Base-by-base conservation (phyloP, 2,797 vertebrate species). In the Momotus momota region DNA sequence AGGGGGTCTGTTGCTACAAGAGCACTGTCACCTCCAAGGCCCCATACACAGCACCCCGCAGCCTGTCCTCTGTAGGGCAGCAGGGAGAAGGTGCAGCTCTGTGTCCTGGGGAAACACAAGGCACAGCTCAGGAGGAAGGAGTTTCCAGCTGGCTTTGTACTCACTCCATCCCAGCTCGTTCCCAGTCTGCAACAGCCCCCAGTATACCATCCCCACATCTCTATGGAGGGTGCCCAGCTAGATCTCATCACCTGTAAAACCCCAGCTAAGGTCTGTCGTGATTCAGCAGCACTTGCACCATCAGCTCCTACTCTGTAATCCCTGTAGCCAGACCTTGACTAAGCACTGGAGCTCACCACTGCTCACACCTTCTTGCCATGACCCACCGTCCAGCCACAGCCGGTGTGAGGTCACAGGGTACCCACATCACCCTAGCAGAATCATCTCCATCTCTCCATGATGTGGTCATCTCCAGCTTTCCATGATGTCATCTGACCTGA, bases 191-290 rank as follows among this genome's bases (percentile, higher is more conserved):
- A 66, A 29, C 11, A 33, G 21, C 10, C 11, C 51, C 31, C 12
- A 1, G 0, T 4, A 5, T 14, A 9, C 26, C 41, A 31, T 2
- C 45, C 27, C 31, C 5, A 11, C 7, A 2, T n/a, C 70, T 29
- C 41, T 27, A 22, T 18, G 29, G 38, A 65, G 10, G 46, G 9
- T n/a, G 26, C 4, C 16, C 16, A 20, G 40, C n/a, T 18, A 3
- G 43, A 22, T 6, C 45, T 29, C 75, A 46, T 6, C 19, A 1
- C 55, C 43, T 14, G 29, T 6, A 12, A 51, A 60, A 21, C 15
- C 21, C 31, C 41, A 73, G 11, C 35, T 54, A 2, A 1, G 33
- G 2, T n/a, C 54, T 31, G 41, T 27, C 14, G 22, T 1, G 0
- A 21, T 17, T 46, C 22, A 22, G 25, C 10, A 1, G 23, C 20